phyloP scores from a whole-genome alignment of 1,140 invertebrate genomes.

The Octopus sinensis region DNA sequence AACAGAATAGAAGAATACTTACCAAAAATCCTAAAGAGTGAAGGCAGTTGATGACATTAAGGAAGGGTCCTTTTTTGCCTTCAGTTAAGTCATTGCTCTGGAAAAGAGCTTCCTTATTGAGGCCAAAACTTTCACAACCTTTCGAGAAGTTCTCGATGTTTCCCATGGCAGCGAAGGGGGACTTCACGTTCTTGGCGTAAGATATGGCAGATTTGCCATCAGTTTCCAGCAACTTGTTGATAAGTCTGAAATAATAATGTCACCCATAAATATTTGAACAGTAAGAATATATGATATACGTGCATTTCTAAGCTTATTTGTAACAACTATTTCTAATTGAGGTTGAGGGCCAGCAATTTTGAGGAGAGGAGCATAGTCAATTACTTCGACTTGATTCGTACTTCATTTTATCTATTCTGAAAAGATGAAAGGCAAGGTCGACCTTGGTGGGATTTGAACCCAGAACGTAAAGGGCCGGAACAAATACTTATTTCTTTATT shows the following conservation, averaged over 20 bases:
- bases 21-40: slow-evolving; percentile 52
- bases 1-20: slow-evolving; percentile 21
- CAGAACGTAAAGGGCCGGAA: no score
- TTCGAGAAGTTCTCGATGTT: slow-evolving; percentile 46
- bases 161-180: slow-evolving; percentile 27
- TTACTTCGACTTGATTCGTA: no score
- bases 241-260: slow-evolving; percentile 15
- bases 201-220: slow-evolving; percentile 22
- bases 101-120: slow-evolving; percentile 46
- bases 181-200: slow-evolving; percentile 21
- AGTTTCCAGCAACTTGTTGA: slow-evolving; percentile 24
- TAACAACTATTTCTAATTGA: no score
- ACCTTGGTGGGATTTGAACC: no score
- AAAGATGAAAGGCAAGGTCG: no score
- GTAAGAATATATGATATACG: no score
- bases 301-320: no score
- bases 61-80: slow-evolving; percentile 46
- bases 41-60: slow-evolving; percentile 52
- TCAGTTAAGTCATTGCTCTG: slow-evolving; percentile 50
- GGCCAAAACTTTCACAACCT: slow-evolving; percentile 43
- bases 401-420: no score
- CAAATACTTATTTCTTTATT: no score
- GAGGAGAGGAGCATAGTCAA: no score
- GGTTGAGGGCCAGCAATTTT: no score
- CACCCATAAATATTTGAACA: no score